Evolutionary conservation across 2,113 vertebrate genomes (phyloP).

Genomic region (Paralichthys olivaceus): DNA sequence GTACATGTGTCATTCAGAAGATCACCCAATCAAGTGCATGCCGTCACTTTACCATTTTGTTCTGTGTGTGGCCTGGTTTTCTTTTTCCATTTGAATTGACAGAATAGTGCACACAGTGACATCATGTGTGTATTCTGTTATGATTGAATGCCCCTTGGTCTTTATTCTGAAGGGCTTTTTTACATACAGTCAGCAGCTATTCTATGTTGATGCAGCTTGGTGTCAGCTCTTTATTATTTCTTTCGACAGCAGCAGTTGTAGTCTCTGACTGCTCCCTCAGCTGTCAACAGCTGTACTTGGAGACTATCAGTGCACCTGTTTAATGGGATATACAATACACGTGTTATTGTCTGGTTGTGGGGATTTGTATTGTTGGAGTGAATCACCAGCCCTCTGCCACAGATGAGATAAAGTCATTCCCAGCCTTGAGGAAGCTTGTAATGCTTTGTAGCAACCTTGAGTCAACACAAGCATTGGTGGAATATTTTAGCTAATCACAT

Average conservation of each 20-base stretch:
- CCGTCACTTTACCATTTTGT: neutral
- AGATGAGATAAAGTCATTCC: neutral
- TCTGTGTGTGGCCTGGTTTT: neutral
- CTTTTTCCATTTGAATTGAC: neutral
- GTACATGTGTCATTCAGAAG: neutral
- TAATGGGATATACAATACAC: neutral
- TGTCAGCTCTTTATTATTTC: neutral
- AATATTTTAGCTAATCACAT: slow-evolving; percentile 21
- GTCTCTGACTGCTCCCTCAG: neutral
- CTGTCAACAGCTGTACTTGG: neutral
- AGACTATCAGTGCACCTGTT: slow-evolving; percentile 5
- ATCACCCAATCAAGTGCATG: neutral
- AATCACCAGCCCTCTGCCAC: neutral
- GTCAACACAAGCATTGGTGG: neutral
- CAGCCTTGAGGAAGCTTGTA: neutral
- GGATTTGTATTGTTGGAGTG: neutral
- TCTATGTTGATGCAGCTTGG: neutral
- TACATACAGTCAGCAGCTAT: neutral
- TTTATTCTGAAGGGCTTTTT: neutral
- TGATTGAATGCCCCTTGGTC: neutral
- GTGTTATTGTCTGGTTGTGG: neutral
- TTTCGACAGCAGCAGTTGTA: too few relatives aligned
- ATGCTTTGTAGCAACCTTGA: slow-evolving; percentile 1
- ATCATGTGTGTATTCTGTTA: neutral
- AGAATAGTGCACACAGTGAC: neutral